Evolutionary conservation across 1,140 invertebrate genomes (phyloP).

Genomic region (Sitophilus oryzae): DNA sequence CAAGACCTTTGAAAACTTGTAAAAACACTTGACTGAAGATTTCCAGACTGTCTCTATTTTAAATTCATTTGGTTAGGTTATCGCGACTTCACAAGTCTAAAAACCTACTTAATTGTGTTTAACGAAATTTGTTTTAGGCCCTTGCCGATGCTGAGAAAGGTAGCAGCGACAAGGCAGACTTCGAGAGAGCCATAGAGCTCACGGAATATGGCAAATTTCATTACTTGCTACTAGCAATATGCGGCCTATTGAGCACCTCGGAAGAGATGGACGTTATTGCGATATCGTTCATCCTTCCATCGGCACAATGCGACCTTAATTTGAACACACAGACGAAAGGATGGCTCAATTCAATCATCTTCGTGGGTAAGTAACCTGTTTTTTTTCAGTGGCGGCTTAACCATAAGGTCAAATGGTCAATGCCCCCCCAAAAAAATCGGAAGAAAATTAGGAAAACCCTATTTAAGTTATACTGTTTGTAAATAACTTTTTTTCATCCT

Average conservation of each 20-base stretch:
- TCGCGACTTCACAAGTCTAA: too few species aligned
- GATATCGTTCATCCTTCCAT: conserved; percentile 89
- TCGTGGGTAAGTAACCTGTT: conserved; percentile 51
- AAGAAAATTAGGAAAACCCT: too few species aligned
- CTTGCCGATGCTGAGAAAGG: conserved; percentile 46
- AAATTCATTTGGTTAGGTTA: too few species aligned
- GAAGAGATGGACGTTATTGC: conserved; percentile 95
- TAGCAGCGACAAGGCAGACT: conserved; percentile 64
- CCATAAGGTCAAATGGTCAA: too few species aligned
- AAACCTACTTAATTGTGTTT: too few species aligned
- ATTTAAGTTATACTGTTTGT: too few species aligned
- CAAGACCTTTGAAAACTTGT: too few species aligned
- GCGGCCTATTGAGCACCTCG: conserved; percentile 88
- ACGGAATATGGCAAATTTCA: conserved; percentile 89
- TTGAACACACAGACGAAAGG: conserved; percentile 80
- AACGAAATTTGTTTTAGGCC: conserved; percentile 9
- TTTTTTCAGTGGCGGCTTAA: too few species aligned
- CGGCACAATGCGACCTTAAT: conserved; percentile 85
- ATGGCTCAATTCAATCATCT: conserved; percentile 81
- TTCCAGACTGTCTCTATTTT: too few species aligned
- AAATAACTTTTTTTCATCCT: too few species aligned
- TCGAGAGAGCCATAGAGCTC: conserved; percentile 76
- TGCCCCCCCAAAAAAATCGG: too few species aligned
- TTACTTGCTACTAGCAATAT: conserved; percentile 78
- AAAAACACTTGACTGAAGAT: too few species aligned